These are phyloP conservation scores for Dicentrarchus labrax DNA, from an alignment of 2,113 vertebrate species.

Conservation along the genomic window DNA sequence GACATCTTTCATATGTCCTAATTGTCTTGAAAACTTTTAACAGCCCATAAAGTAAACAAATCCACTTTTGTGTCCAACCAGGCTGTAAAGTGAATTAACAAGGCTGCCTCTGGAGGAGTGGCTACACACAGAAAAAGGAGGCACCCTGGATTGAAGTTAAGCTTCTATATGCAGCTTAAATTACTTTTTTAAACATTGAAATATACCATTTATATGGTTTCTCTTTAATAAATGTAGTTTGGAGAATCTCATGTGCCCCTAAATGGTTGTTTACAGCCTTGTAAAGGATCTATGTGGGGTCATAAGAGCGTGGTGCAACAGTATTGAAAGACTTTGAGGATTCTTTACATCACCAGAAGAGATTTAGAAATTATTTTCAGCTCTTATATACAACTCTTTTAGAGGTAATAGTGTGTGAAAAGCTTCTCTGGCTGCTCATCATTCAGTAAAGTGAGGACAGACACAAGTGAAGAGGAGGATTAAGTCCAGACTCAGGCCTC, in stretches of 20 bases:
- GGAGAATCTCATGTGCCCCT: constrained; percentile 6
- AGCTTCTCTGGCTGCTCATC: constrained; percentile 59
- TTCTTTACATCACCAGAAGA: constrained; percentile 48
- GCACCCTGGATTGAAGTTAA: neutral
- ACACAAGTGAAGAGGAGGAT: constrained; percentile 72
- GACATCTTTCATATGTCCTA: constrained; percentile 11
- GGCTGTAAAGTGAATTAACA: constrained; percentile 47
- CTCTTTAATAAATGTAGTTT: constrained; percentile 9
- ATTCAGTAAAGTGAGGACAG: constrained; percentile 62
- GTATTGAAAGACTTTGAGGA: constrained; percentile 23
- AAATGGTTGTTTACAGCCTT: constrained; percentile 36
- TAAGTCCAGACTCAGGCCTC: constrained; percentile 71
- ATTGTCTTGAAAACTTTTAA: constrained; percentile 31
- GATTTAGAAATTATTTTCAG: constrained; percentile 50
- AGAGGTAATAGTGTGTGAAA: constrained; percentile 65
- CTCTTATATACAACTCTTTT: constrained; percentile 35
- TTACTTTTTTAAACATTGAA: neutral
- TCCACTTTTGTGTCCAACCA: constrained; percentile 25
- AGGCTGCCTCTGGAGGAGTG: constrained; percentile 26
- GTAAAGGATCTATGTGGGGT: constrained; percentile 28
- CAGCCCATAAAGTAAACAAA: constrained; percentile 50
- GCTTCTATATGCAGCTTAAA: constrained; percentile 29
- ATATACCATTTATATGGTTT: neutral
- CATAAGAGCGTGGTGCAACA: constrained; percentile 23
- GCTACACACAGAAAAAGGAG: constrained; percentile 13